Conservation (phyloP, 1,140 invertebrate species). For the Pentalonia nigronervosa region DNA sequence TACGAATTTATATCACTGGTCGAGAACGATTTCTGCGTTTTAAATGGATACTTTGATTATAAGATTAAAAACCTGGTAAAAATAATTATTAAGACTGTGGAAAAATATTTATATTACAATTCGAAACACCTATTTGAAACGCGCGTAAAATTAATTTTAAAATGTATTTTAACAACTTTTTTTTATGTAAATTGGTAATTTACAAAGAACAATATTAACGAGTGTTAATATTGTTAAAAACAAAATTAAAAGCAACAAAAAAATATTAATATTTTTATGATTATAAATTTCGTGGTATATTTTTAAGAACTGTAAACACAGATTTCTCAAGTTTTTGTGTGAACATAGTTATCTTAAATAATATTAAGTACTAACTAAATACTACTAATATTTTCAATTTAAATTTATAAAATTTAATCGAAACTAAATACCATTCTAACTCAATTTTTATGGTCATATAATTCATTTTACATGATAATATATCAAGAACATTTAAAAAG, state of each 20-base stretch:
- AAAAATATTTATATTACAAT: not conserved
- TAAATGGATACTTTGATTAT: not conserved
- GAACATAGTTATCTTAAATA: not conserved
- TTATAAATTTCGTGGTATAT: not conserved
- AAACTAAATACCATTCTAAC: not conserved
- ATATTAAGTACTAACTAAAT: not conserved
- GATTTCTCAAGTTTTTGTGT: not conserved
- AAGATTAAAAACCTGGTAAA: not conserved
- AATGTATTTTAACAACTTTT: not conserved
- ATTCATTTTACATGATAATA: not conserved
- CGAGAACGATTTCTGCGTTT: not conserved
- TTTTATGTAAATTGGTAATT: not conserved
- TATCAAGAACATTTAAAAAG: not conserved
- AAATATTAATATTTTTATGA: not conserved
- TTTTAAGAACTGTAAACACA: not conserved
- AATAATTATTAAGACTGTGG: not conserved
- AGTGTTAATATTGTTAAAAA: constrained; percentile 14
- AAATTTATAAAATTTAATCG: too few relatives aligned
- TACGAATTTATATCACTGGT: constrained; percentile 16
- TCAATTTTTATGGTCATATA: not conserved
- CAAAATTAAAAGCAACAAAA: not conserved
- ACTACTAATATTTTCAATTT: not conserved
- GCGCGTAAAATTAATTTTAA: not conserved
- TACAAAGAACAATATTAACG: not conserved
- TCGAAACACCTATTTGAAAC: not conserved